These are phyloP conservation scores for Philhelius pedissequus DNA, from an alignment of 2,888 invertebrate genomes.

Conservation along the genomic window DNA sequence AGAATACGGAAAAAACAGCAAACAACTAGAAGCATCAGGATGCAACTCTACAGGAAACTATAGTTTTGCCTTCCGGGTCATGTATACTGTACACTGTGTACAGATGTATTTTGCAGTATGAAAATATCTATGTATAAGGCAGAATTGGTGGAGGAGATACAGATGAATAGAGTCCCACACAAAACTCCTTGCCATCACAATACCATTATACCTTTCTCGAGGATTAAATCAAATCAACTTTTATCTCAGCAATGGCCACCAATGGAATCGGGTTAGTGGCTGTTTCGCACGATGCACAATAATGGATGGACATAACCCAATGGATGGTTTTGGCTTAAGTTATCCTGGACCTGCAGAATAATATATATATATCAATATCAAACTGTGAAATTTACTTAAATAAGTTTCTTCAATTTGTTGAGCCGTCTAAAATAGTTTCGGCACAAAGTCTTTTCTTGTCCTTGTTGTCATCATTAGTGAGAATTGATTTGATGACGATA, in stretches of 20 bases:
- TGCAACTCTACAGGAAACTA: conserved; percentile 53
- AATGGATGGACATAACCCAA: conserved; percentile 47
- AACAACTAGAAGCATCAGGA: conserved; percentile 61
- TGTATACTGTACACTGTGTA: too few species aligned
- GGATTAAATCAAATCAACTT: conserved; percentile 68
- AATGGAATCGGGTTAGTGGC: conserved; percentile 62
- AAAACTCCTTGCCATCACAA: neutral
- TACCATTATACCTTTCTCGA: conserved; percentile 24
- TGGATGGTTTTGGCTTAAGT: conserved; percentile 54
- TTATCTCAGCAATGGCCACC: conserved; percentile 51
- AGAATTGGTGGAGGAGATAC: neutral
- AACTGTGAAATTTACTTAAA: conserved; percentile 55
- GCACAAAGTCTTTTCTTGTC: neutral
- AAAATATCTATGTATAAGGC: neutral
- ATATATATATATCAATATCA: neutral
- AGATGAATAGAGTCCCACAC: neutral
- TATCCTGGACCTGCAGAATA: conserved; percentile 4
- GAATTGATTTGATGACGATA: neutral
- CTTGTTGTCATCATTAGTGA: neutral
- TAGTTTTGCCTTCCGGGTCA: conserved; percentile 53
- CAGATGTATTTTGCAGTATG: conserved; percentile 11
- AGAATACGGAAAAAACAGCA: conserved; percentile 33
- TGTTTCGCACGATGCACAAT: conserved; percentile 59
- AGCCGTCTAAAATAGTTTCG: conserved; percentile 60
- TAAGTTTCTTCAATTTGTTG: conserved; percentile 61